Base-by-base conservation (phyloP, 2,888 invertebrate genomes). In the Pyrgus malvae region DNA sequence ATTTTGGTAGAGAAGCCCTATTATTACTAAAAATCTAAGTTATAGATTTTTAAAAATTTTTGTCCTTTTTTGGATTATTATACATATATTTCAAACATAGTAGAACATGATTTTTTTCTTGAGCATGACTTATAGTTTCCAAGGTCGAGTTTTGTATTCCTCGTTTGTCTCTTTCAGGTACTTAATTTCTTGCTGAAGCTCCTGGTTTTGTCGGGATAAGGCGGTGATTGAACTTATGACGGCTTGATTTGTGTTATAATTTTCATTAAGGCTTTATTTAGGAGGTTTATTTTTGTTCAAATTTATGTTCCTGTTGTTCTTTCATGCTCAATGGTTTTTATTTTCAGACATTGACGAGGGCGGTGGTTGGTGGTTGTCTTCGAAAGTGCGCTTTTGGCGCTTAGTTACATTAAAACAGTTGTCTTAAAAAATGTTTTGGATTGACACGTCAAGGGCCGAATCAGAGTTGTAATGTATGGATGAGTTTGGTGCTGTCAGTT, bases 171-270 rank as follows among this genome's bases (percentile, higher is more conserved):
- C 27, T 42, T 42, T 35, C 0, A 37, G 14, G 9, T 55, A 37
- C 1, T 48, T 48, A 9, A 55, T 21, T 48, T 48, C 35, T n/a
- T 16, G 17, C 27, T 41, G 19, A 8, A 55, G 17, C n/a, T 55
- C 42, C 7, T 48, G 17, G 9, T 48, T 41, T 9, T 44, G 41
- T 23, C 33, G 1, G 8, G 48, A 21, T 17, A 55, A 6, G 17
- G n/a, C 9, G 2, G 14, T 17, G 1, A 55, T 27, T 12, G 48
- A 29, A 14, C 42, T 55, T 44, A 42, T 35, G 6, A 55, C 48
- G 1, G 48, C 55, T 35, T 55, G 33, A 19, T 55, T 27, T 55
- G 55, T 1, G 48, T 11, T 3, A 44, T 27, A n/a, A 55, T 48
- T 3, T 33, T 55, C 2, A 11, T 14, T 8, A 48, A 12, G 8